phyloP scores from a whole-genome alignment of 2,888 invertebrate genomes.

The Nemoura dubitans region DNA sequence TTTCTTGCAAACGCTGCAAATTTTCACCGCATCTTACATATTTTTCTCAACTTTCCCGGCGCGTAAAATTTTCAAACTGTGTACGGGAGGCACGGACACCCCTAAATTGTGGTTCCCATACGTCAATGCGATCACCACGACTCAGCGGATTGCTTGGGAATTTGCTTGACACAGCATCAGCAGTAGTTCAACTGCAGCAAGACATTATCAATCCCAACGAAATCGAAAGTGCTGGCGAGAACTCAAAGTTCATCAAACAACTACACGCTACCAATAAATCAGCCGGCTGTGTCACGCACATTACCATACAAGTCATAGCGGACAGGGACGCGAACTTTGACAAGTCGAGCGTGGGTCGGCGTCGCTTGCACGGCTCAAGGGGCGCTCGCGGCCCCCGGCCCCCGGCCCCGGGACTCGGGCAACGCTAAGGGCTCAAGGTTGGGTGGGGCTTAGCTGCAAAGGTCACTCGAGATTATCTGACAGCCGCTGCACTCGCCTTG shows the following conservation, averaged over 20 bases:
- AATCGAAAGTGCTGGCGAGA: not conserved
- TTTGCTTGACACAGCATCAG: no score
- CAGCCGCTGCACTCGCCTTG: not conserved
- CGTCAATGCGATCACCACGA: no score
- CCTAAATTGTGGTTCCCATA: no score
- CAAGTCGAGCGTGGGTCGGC: not conserved
- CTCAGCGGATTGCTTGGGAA: no score
- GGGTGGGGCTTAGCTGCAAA: constrained; percentile 7
- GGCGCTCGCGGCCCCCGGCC: not conserved
- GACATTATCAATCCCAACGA: not conserved
- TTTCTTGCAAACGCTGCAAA: no score
- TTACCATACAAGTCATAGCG: not conserved
- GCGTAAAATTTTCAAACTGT: no score
- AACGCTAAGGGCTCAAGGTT: not conserved
- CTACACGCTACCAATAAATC: not conserved
- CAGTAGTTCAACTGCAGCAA: no score
- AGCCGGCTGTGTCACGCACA: not conserved
- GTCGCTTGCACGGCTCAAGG: not conserved
- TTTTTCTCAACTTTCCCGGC: no score
- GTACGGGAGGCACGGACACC: no score
- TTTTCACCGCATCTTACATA: no score
- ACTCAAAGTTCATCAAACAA: not conserved
- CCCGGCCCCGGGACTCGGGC: no score
- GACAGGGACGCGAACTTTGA: not conserved
- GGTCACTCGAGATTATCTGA: not conserved